Percentiles rank a stretch among this genome's conserved stretches.
Evolutionary conservation across 2,113 vertebrate genomes (phyloP).

Genomic region (Galbula dea): DNA sequence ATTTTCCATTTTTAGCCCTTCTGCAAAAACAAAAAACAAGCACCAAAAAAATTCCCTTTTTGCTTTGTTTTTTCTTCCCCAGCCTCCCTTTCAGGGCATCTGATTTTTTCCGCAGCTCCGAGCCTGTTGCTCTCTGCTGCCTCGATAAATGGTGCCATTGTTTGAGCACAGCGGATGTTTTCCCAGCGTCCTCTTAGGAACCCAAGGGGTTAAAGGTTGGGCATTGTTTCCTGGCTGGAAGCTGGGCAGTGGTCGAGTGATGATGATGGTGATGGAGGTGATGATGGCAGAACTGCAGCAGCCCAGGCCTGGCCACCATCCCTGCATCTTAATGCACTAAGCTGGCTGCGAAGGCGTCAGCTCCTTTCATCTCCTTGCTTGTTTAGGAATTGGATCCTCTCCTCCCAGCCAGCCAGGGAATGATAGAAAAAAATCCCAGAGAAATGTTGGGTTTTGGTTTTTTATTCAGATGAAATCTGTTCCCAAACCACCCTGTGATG

Average conservation of each 20-base stretch:
- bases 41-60: not conserved
- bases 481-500: not conserved
- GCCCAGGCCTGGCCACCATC: not conserved
- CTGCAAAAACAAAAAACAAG: not conserved
- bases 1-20: not conserved
- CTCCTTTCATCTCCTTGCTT: not conserved
- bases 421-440: not conserved
- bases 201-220: conserved; percentile 33
- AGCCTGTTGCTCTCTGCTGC: conserved; percentile 22
- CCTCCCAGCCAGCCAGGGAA: not conserved
- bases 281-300: not conserved
- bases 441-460: not conserved
- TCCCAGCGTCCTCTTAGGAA: not conserved
- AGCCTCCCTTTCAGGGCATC: not conserved
- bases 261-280: not conserved
- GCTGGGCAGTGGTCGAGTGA: not conserved
- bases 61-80: no score
- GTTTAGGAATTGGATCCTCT: not conserved
- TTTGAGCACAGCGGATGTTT: conserved; percentile 38
- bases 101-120: not conserved
- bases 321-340: not conserved
- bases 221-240: conserved; percentile 33
- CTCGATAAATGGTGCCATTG: conserved; percentile 47
- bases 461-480: not conserved
- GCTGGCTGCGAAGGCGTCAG: not conserved